Evolutionary conservation across 2,113 vertebrate genomes (phyloP).

Genomic region (Phyllostomus hastatus): DNA sequence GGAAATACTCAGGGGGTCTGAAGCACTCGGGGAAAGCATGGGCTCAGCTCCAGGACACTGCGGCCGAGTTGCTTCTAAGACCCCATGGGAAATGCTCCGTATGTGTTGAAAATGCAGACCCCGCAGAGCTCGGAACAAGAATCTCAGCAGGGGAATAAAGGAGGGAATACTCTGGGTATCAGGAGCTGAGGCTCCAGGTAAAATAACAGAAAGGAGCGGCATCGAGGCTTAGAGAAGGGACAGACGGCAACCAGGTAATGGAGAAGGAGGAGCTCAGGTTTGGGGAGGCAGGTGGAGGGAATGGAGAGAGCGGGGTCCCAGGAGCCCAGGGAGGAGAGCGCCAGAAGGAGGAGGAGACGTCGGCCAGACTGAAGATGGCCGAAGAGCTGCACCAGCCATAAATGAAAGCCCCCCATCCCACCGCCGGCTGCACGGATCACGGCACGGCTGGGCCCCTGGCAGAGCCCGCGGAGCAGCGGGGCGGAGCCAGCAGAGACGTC

Average conservation of each 20-base stretch:
- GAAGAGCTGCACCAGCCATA: not conserved
- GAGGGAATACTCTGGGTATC: not conserved
- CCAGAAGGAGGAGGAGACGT: rapidly evolving
- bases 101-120: not conserved
- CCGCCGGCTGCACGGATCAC: no score
- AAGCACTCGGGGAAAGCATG: not conserved
- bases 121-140: no score
- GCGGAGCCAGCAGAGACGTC: not conserved
- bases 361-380: rapidly evolving
- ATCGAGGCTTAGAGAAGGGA: not conserved
- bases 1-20: not conserved
- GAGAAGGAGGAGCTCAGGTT: not conserved
- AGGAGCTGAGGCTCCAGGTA: not conserved
- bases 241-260: not conserved
- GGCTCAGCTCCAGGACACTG: not conserved
- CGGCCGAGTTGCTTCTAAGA: not conserved
- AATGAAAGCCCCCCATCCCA: rapidly evolving
- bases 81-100: rapidly evolving
- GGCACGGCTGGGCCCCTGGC: rapidly evolving
- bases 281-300: not conserved
- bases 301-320: not conserved
- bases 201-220: not conserved
- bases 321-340: rapidly evolving
- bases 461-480: rapidly evolving
- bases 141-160: not conserved